Conservation (phyloP, 2,797 vertebrate genomes). For the Adelosebastes latens region DNA sequence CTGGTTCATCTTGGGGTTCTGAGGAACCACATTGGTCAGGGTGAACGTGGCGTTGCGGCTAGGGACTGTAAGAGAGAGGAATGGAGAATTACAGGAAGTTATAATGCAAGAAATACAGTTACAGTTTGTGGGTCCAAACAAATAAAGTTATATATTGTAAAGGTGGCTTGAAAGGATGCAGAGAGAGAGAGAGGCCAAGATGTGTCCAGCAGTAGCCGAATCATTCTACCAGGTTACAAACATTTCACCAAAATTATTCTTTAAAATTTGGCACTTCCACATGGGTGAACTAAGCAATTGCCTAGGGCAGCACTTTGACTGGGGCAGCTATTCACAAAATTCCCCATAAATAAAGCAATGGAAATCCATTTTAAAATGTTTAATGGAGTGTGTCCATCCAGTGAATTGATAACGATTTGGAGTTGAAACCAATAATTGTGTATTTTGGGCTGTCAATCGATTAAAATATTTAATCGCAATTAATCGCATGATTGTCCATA, state of each 20-base stretch:
- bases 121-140: neutral
- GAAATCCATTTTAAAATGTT: too few relatives aligned
- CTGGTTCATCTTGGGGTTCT: constrained; percentile 82
- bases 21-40: constrained; percentile 82
- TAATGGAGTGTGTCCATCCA: too few relatives aligned
- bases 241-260: neutral
- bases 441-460: too few relatives aligned
- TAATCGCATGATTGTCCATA: too few relatives aligned
- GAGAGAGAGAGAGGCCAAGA: neutral
- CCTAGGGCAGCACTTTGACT: too few relatives aligned
- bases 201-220: neutral
- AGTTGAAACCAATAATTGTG: too few relatives aligned
- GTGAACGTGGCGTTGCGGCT: constrained; percentile 83
- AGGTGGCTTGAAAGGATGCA: neutral
- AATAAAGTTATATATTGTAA: neutral
- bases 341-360: too few relatives aligned
- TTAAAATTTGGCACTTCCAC: too few relatives aligned
- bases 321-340: too few relatives aligned
- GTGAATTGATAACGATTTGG: too few relatives aligned
- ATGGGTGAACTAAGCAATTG: too few relatives aligned
- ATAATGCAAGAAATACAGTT: neutral
- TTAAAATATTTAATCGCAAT: too few relatives aligned
- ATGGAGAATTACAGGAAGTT: neutral
- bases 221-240: neutral
- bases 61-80: constrained; percentile 61